Evolutionary conservation across 2,797 vertebrate species (phyloP).

Genomic region (Eulemur mongoz): DNA sequence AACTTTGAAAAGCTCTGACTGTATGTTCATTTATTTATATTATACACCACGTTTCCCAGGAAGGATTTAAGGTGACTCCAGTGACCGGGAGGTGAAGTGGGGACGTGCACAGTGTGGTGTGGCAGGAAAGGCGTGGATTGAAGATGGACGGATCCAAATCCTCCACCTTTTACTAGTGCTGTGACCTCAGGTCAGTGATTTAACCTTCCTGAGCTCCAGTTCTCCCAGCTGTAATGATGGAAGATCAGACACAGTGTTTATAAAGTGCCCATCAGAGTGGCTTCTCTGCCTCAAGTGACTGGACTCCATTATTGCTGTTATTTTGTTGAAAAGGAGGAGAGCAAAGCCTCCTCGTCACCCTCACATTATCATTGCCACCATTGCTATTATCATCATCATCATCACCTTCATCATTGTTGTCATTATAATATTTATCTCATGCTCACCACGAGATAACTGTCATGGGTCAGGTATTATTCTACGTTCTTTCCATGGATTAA

Average conservation of each 20-base stretch:
- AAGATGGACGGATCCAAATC: not conserved
- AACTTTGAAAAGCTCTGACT: not conserved
- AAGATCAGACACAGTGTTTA: not conserved
- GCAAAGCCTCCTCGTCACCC: not conserved
- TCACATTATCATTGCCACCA: not conserved
- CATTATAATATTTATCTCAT: not conserved
- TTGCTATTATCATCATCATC: too few relatives aligned
- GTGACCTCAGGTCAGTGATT: not conserved
- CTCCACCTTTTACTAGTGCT: not conserved
- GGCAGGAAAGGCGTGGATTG: not conserved
- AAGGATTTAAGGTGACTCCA: not conserved
- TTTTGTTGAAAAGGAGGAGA: not conserved
- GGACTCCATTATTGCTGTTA: not conserved
- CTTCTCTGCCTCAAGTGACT: not conserved
- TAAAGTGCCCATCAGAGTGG: not conserved
- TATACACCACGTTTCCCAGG: not conserved
- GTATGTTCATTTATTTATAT: not conserved
- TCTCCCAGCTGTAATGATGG: not conserved
- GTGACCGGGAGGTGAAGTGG: too few relatives aligned
- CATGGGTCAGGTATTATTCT: not conserved
- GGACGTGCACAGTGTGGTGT: not conserved
- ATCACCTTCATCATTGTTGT: not conserved
- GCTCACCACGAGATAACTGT: not conserved
- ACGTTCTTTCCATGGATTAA: not conserved
- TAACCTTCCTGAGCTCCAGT: not conserved